Percentiles rank a stretch among this genome's conserved stretches.
These are phyloP conservation scores for Enteromius radiatus DNA, from an alignment of 2,797 vertebrate genomes.

Conservation along the genomic window DNA sequence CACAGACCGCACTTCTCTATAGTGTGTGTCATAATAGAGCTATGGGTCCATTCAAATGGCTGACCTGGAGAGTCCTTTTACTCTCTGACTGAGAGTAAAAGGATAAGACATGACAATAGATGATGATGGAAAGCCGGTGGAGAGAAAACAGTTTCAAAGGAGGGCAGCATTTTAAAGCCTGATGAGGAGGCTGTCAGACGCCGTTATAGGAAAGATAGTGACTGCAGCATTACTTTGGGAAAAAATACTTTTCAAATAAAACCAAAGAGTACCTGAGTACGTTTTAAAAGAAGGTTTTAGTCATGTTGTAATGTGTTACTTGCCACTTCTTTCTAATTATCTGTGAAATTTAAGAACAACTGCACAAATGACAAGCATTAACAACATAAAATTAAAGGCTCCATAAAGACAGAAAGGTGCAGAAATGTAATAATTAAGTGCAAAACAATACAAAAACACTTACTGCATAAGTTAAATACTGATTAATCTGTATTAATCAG, in stretches of 20 bases:
- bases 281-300: background rate
- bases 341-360: background rate
- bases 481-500: no score
- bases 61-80: no score
- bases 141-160: slow-evolving; percentile 51
- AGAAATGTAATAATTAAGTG: no score
- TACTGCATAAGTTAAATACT: no score
- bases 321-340: background rate
- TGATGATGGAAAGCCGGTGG: slow-evolving; percentile 70
- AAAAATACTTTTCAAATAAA: background rate
- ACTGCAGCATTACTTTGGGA: slow-evolving; percentile 12
- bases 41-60: slow-evolving; percentile 47
- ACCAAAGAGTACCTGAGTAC: background rate
- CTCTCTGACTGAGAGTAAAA: slow-evolving; percentile 67
- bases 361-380: no score
- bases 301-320: background rate
- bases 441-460: no score
- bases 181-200: slow-evolving; percentile 33
- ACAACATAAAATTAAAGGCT: no score
- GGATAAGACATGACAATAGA: slow-evolving; percentile 60
- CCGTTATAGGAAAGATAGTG: slow-evolving; percentile 35
- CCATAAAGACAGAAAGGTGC: no score
- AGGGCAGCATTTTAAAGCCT: slow-evolving; percentile 45
- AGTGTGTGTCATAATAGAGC: slow-evolving; percentile 50
- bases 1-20: slow-evolving; percentile 13